Evolutionary conservation across 2,888 invertebrate genomes (phyloP).

Genomic region (Rotaria macrura): DNA sequence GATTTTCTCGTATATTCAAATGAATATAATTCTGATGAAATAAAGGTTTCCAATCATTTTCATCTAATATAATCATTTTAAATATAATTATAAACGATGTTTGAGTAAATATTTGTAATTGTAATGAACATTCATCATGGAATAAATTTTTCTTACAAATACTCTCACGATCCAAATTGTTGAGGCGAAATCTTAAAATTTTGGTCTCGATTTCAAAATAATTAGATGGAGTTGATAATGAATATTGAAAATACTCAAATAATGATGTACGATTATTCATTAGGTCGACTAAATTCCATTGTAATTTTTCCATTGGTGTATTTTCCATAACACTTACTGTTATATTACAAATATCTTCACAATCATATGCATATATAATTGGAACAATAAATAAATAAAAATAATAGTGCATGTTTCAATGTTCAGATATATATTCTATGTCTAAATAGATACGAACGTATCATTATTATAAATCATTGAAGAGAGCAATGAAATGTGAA

Average conservation of each 20-base stretch:
- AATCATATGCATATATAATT: neutral
- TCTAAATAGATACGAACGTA: neutral
- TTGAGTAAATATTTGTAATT: slow-evolving; percentile 13
- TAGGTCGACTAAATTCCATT: neutral
- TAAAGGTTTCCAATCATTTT: neutral
- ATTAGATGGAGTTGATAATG: slow-evolving; percentile 1
- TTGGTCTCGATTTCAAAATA: neutral
- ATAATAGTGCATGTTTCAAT: neutral
- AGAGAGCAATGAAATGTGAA: too few species aligned
- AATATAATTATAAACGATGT: slow-evolving; percentile 8
- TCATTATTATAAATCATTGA: neutral
- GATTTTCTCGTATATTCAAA: neutral
- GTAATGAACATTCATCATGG: neutral
- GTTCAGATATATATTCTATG: neutral
- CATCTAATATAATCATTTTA: neutral
- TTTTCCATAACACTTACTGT: neutral
- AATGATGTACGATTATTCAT: neutral
- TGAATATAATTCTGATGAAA: neutral
- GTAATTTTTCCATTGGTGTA: neutral
- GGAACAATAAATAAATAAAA: neutral
- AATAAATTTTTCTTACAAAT: neutral
- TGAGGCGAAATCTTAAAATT: neutral
- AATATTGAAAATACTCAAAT: neutral
- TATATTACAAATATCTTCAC: slow-evolving; percentile 1
- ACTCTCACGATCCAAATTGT: neutral